Evolutionary conservation across 64 coral and sea anemone species (phyloP), one percentile per base, ranked within the genome.

Genomic region (Exaiptasia diaphana): DNA sequence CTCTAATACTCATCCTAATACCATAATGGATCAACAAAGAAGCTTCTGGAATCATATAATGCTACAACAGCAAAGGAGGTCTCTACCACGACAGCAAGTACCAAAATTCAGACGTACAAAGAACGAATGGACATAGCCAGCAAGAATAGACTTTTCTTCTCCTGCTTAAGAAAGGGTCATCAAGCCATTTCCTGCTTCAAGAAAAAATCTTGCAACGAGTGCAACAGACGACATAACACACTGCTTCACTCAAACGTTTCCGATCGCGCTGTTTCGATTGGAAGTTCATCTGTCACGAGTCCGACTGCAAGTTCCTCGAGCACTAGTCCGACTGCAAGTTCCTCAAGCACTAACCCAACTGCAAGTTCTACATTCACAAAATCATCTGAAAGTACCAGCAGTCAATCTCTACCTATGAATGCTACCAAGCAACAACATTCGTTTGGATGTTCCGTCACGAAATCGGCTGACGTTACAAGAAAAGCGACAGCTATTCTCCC

Each of bases 91-190:
- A 59, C 55, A 59, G 55, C 55, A 59, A 59, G 55, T 59, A 8
- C 55, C 55, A 4, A 59, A 2, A 11, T 59, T 59, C n/a, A 29
- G 0, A 53, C 73, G 13, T 56, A 10, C 52, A 26, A 55, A 26
- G 73, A 76, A 59, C 23, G 55, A 59, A 26, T 59, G 55, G 22
- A 17, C 26, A 9, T 57, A 33, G 41, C 38, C n/a, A n/a, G n/a
- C 29, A 77, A 77, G 33, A 33, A 57, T 10, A 77, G 74, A 34
- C 45, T 59, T 23, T 77, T 49, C 50, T 77, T 77, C 7, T n/a
- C 74, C 37, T 77, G 74, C 50, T 38, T 77, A 24, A 55, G 55
- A 25, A 59, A 35, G 29, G 55, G 55, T 27, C 55, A 59, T 21
- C 55, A 59, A 21, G 23, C 55, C 14, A 27, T 59, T 59, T 59